Evolutionary conservation across 2,888 invertebrate species (phyloP), one percentile per base, ranked within the genome.

Genomic region (Drosophila nigricruria): DNA sequence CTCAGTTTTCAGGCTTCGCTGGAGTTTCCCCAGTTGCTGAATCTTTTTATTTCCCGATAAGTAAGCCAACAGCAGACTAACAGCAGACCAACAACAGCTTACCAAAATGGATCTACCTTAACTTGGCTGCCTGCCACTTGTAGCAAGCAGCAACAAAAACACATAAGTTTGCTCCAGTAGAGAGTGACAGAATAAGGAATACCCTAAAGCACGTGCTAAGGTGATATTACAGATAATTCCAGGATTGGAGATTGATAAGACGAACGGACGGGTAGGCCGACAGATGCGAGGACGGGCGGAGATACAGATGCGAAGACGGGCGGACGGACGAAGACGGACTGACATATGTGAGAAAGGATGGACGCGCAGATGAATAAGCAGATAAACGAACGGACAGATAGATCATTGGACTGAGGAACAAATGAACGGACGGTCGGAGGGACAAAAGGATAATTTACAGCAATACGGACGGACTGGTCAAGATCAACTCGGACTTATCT

Each of bases 41-140:
- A 89, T 89, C 79, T 85, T 84, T 87, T 81, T 70, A 84, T 89
- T 89, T 79, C 67, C 73, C 88, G 50, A 72, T 73, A 75, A 76
- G 45, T 45, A 49, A 47, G 30, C 64, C 66, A 38, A 34, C 34
- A 23, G 34, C 52, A 36, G 20, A 49, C 49, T 49, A 54, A 71
- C 38, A 50, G 34, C 52, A 18, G 43, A 59, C 38, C 71, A 73
- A 52, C 62, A 64, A 57, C 32, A 18, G 52, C 34, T 40, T 49
- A 70, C 70, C 45, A 76, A 78, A 69, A 83, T 73, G 88, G 70
- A 58, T 40, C 49, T 68, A 60, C 49, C 66, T 64, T 62, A 70
- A 83, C 77, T 47, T 62, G 81, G 62, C 52, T 62, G 47, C 16
- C 30, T 63, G 65, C 70, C 77, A 72, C 77, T 76, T 83, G 79